phyloP scores from a whole-genome alignment of 2,797 vertebrate genomes.

The Amblyraja radiata region DNA sequence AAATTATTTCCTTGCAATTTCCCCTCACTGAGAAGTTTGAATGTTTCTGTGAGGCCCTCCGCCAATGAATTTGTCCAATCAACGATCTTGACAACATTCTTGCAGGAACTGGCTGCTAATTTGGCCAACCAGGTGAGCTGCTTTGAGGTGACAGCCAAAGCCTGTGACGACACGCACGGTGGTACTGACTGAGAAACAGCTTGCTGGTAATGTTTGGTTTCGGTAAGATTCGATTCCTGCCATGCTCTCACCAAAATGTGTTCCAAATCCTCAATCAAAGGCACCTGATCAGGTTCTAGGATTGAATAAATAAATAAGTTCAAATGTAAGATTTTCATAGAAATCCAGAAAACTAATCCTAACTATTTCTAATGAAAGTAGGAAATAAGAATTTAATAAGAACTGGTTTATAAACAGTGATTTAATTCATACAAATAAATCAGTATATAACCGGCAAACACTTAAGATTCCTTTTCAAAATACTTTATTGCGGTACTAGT shows the following conservation, averaged over 20 bases:
- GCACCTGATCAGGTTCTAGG: conserved; percentile 84
- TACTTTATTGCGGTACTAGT: not conserved
- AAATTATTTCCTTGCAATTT: conserved; percentile 81
- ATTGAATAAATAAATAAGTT: conserved; percentile 27
- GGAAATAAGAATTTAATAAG: not conserved
- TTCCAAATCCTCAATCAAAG: conserved; percentile 90
- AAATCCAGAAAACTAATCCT: not conserved
- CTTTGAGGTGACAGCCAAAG: conserved; percentile 66
- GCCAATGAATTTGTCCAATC: conserved; percentile 77
- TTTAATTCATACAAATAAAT: not conserved
- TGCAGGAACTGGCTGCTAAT: conserved; percentile 85
- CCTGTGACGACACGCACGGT: conserved; percentile 49
- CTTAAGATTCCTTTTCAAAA: not conserved
- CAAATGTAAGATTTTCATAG: conserved; percentile 6
- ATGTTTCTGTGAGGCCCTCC: conserved; percentile 82
- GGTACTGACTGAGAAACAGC: conserved; percentile 52
- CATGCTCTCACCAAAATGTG: conserved; percentile 95
- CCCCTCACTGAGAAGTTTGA: conserved; percentile 75
- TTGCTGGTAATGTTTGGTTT: conserved; percentile 86
- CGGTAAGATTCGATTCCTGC: conserved; percentile 85
- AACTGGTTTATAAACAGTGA: not conserved
- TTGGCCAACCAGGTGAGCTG: conserved; percentile 94
- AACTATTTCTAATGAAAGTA: not conserved
- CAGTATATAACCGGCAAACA: not conserved
- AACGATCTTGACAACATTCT: conserved; percentile 77